Conservation (phyloP, 1,140 invertebrate genomes). For the Heliconius melpomene region DNA sequence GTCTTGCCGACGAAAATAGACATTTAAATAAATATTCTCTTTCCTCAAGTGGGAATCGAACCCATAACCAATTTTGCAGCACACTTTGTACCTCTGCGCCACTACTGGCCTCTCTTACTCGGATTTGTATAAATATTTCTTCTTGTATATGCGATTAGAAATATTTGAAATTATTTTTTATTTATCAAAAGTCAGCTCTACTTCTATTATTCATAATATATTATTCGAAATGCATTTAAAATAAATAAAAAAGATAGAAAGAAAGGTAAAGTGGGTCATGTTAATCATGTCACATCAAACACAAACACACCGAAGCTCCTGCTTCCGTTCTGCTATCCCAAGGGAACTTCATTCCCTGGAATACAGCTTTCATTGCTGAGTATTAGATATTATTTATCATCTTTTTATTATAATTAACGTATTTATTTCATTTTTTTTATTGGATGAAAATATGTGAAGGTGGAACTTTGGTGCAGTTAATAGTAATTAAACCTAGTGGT, state of each 20-base stretch:
- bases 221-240: neutral
- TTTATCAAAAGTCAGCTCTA: neutral
- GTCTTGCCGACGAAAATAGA: no score
- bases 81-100: no score
- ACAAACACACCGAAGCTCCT: neutral
- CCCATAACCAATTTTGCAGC: no score
- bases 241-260: neutral
- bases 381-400: neutral
- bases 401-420: neutral
- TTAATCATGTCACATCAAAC: neutral
- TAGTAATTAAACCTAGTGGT: no score
- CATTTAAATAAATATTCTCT: no score
- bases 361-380: neutral
- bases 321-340: neutral
- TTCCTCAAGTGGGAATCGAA: no score
- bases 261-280: conserved; percentile 9
- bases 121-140: no score
- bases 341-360: neutral
- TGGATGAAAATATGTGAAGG: no score
- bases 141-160: no score
- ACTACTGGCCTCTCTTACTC: no score
- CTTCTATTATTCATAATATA: neutral
- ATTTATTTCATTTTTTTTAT: neutral
- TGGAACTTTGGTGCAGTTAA: no score
- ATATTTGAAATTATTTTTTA: neutral